Conservation (phyloP, 2,888 invertebrate genomes). For the Exocentrus adspersus region DNA sequence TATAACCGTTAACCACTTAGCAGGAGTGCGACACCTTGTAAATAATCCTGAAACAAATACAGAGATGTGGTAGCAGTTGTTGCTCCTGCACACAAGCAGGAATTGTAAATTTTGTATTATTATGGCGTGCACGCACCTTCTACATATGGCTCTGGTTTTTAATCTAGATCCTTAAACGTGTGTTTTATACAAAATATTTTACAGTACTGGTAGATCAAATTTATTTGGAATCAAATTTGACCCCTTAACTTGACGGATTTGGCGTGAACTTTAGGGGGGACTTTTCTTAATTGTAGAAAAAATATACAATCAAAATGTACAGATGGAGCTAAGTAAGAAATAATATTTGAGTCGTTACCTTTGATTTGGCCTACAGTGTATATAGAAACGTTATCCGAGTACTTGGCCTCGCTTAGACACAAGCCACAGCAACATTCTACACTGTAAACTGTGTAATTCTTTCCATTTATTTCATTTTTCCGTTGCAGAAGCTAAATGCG, state of each 20-base stretch:
- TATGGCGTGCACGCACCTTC: not conserved
- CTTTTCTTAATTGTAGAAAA: no score
- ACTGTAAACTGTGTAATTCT: not conserved
- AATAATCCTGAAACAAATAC: not conserved
- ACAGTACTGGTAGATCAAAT: no score
- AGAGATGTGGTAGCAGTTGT: not conserved
- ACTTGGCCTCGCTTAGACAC: not conserved
- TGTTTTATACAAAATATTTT: not conserved
- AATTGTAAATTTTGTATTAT: conserved; percentile 6
- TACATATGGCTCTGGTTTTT: not conserved
- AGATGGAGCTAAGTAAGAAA: no score
- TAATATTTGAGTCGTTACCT: no score
- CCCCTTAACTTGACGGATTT: no score
- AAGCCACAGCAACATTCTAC: not conserved
- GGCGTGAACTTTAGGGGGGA: no score
- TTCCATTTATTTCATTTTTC: conserved; percentile 23
- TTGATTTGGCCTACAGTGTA: no score
- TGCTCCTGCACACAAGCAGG: not conserved
- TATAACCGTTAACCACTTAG: conserved; percentile 1
- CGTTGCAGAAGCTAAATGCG: conserved; percentile 69
- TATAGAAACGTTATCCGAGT: not conserved
- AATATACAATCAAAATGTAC: no score
- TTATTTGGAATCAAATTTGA: no score
- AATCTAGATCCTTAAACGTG: not conserved
- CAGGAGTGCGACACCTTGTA: conserved; percentile 14